A percentile compares a stretch with the other conserved stretches of the same genome.
Evolutionary conservation across 1,140 invertebrate genomes (phyloP).

Genomic region (Danaus plexippus): DNA sequence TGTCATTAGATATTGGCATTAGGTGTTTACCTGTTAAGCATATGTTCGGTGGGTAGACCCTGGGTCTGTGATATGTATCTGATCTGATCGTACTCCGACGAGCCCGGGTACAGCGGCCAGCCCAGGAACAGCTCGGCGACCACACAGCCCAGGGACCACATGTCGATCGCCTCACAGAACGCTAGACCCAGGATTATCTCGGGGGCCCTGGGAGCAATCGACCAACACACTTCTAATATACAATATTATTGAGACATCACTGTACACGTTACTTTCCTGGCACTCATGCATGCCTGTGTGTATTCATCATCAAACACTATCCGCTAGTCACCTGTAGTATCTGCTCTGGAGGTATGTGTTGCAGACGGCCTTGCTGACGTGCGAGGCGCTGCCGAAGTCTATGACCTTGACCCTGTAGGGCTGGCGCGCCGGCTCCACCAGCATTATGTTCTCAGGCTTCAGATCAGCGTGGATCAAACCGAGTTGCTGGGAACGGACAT

Average conservation of each 20-base stretch:
- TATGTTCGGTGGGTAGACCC: conserved; percentile 96
- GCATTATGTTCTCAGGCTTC: conserved; percentile 99
- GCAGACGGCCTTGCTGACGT: conserved; percentile 99
- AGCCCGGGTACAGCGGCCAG: conserved; percentile 99
- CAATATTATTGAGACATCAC: too few species aligned
- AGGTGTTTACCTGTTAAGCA: conserved; percentile 83
- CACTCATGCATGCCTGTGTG: too few species aligned
- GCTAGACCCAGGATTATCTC: conserved; percentile 98
- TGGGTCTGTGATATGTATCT: conserved; percentile 83
- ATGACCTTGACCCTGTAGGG: conserved; percentile 99
- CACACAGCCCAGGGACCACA: conserved; percentile 99
- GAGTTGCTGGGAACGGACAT: conserved; percentile 81
- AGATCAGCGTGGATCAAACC: conserved; percentile 99
- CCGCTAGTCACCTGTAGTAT: conserved; percentile 81
- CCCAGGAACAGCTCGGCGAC: conserved; percentile 99
- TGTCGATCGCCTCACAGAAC: conserved; percentile 99
- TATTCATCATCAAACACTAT: neutral
- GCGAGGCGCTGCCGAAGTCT: conserved; percentile 99
- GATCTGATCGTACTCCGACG: conserved; percentile 99
- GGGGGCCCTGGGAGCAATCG: conserved; percentile 81
- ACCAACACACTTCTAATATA: neutral
- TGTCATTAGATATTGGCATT: neutral
- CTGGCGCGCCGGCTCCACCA: conserved; percentile 97
- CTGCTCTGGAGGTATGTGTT: conserved; percentile 99
- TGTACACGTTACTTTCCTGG: too few species aligned